Evolutionary conservation across 2,113 vertebrate genomes (phyloP), one percentile per base, ranked within the genome.

Genomic region (Tychaedon coryphoeus): DNA sequence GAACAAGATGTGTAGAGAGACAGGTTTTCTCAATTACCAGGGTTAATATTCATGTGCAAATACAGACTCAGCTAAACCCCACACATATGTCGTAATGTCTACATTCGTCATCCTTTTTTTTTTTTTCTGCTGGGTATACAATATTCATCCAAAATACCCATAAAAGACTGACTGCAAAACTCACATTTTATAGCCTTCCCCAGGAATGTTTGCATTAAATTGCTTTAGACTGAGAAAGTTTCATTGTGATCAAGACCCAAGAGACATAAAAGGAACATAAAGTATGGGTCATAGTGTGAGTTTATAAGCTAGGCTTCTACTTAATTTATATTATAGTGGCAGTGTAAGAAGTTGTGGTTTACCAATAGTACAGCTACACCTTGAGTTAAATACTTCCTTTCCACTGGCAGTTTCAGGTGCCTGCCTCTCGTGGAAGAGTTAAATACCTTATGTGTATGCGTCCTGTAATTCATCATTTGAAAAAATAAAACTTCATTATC

Each of bases 321-420:
- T 98, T 97, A 95, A 97, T 97, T 97, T 98, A 97, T 97, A 95
- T 96, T 97, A 97, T 93, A 95, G 88, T 50, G 53, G 92, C 81
- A 96, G 48, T 67, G 60, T 66, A 96, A 97, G 95, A 95, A 95
- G 82, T 85, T 97, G 96, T 97, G 97, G 94, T 94, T 97, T 98
- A 96, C 94, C 80, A 95, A 94, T 34, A 94, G 73, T 31, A 72
- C 48, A 48, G 22, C 71, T 93, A 95, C 28, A 74, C 92, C 91
- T 96, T 40, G 56, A 73, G 81, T 96, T 96, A 97, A 97, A 97
- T 42, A 60, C 45, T 91, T 95, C 82, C 43, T 58, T 95, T 92
- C 61, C 54, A 85, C 80, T 92, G 45, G 33, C 75, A 96, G 58
- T 43, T 75, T 93, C 47, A 42, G 88, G 43, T 86, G 77, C 74